phyloP scores from a whole-genome alignment of 2,113 vertebrate genomes.

The Pantherophis guttatus region DNA sequence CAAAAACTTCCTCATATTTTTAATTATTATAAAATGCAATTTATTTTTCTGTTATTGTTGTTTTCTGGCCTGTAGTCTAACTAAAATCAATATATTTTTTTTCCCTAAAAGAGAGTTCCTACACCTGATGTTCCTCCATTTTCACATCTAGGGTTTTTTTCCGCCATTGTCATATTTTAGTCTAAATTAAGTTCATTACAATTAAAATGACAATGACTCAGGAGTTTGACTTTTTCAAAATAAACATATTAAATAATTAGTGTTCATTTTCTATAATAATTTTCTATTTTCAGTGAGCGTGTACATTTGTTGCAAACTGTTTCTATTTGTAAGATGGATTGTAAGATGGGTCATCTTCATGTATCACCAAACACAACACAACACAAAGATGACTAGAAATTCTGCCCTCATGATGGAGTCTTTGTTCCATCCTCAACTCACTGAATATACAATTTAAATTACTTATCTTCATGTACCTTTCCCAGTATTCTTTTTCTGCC shows the following conservation, averaged over 20 bases:
- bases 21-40: conserved; percentile 2
- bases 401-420: not conserved
- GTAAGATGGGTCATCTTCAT: not conserved
- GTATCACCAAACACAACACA: not conserved
- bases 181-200: not conserved
- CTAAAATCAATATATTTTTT: not conserved
- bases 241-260: not conserved
- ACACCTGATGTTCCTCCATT: not conserved
- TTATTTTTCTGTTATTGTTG: not conserved
- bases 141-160: not conserved
- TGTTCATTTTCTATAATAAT: not conserved
- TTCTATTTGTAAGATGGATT: not conserved
- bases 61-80: not conserved
- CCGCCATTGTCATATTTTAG: not conserved
- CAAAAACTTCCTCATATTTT: not conserved
- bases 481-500: not conserved
- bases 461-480: not conserved
- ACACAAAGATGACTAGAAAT: not conserved
- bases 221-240: not conserved
- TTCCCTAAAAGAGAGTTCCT: not conserved
- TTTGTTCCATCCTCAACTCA: not conserved
- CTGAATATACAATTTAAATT: not conserved
- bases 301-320: not conserved
- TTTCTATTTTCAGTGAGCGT: not conserved
- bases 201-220: not conserved